These are phyloP conservation scores for Drosophila infuscata DNA, from an alignment of 2,888 invertebrate species.

Conservation along the genomic window DNA sequence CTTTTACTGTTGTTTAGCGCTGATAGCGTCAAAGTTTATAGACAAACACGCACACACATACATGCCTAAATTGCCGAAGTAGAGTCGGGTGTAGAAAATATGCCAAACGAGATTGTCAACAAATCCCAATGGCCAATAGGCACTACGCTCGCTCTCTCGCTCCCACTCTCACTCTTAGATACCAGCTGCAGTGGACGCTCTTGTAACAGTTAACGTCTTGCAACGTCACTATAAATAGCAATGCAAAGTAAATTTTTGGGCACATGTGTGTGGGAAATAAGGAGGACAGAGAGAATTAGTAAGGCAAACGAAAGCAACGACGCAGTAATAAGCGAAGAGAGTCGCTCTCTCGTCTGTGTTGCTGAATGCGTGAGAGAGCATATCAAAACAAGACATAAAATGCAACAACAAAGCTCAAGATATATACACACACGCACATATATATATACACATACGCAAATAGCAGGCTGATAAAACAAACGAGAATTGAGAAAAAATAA, in stretches of 20 bases:
- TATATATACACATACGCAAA: constrained; percentile 16
- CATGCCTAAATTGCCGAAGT: constrained; percentile 9
- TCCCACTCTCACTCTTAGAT: neutral
- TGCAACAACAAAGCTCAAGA: constrained; percentile 33
- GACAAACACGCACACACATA: neutral
- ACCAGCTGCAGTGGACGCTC: constrained; percentile 17
- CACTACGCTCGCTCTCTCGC: neutral
- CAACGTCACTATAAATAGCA: constrained; percentile 65
- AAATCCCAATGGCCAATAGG: constrained; percentile 24
- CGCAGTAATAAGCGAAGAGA: constrained; percentile 52
- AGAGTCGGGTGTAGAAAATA: constrained; percentile 29
- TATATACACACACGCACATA: constrained; percentile 6
- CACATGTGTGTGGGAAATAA: constrained; percentile 42
- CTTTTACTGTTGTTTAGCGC: constrained; percentile 39
- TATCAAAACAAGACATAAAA: constrained; percentile 45
- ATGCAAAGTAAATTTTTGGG: constrained; percentile 56
- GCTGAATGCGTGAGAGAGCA: constrained; percentile 33
- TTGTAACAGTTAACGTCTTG: constrained; percentile 37
- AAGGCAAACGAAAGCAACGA: constrained; percentile 42
- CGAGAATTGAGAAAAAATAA: constrained; percentile 10
- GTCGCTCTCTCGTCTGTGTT: neutral
- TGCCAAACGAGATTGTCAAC: constrained; percentile 37
- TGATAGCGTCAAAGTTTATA: constrained; percentile 43
- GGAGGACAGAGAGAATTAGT: constrained; percentile 1
- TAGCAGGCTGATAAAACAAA: constrained; percentile 51